Evolutionary conservation across 1,140 invertebrate species (phyloP), one percentile per base, ranked within the genome.

Genomic region (Caenorhabditis elegans): DNA sequence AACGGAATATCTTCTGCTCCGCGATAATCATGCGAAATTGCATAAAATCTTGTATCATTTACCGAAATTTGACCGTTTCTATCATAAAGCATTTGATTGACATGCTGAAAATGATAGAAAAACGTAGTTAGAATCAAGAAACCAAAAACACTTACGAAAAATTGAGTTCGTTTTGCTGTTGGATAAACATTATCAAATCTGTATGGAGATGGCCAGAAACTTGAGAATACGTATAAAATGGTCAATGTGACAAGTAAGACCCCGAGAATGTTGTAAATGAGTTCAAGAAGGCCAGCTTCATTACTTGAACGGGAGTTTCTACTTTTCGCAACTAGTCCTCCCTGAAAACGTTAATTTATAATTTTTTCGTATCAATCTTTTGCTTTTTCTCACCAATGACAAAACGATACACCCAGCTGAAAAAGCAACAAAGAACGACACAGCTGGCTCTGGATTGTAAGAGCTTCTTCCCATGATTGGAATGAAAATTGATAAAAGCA

Each of bases 1-100:
- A 83, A 84, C n/a, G 83, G 83, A 75, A 84, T 84, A 34, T 84
- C 83, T 36, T 77, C 82, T 17, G 82, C 83, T 49, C 83, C 83
- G 36, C 83, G n/a, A 36, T 80, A 78, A 31, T 84, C 83, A 22
- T 79, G 77, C 8, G 83, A 82, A n/a, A 80, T 84, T 10, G 83
- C 83, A 65, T 76, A 79, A 8, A 84, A 47, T n/a, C 83, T 26
- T 5, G 65, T 84, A 28, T 84, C 81, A 34, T 78, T 80, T 5
- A n/a, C 19, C 3, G 51, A 51, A 6, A 84, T 15, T 22, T 39
- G 43, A 15, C 76, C 82, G 36, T 84, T 65, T 39, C 78, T 28
- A 39, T 78, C 77, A 36, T 77, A 78, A n/a, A 79, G 31, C 17
- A 76, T 22, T 47, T 82, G 47, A 34, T 83, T 79, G 5, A 83